phyloP scores from a whole-genome alignment of 2,888 invertebrate genomes.

The Ashinkailepas kermadecensis region DNA sequence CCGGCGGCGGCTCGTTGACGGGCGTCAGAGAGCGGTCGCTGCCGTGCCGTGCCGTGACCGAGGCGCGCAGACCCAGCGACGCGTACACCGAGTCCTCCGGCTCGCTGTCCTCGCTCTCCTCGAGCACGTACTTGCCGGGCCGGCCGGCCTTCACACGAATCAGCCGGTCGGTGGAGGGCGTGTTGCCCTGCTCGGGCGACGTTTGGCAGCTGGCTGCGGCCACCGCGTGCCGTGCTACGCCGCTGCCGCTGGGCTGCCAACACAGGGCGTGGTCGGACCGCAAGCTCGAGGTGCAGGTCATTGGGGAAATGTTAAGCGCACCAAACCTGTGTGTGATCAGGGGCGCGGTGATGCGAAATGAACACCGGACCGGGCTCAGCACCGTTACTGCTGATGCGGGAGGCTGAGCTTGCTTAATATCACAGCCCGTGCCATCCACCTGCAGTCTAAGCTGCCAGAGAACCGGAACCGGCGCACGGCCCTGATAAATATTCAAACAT shows the following conservation, averaged over 20 bases:
- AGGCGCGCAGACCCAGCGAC: neutral
- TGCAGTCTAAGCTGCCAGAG: too few relatives aligned
- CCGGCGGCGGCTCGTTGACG: neutral
- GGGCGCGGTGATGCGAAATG: too few relatives aligned
- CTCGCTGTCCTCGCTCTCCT: constrained; percentile 2
- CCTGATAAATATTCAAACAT: too few relatives aligned
- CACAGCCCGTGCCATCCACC: too few relatives aligned
- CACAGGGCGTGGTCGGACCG: neutral
- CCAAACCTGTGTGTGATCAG: too few relatives aligned
- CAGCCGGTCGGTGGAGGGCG: neutral
- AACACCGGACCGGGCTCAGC: too few relatives aligned
- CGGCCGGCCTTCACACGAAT: neutral
- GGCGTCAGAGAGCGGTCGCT: constrained; percentile 9
- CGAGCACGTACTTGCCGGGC: neutral
- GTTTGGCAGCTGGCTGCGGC: constrained; percentile 13
- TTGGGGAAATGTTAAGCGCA: too few relatives aligned
- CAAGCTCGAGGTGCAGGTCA: too few relatives aligned
- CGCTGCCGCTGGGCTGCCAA: neutral
- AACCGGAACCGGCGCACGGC: too few relatives aligned
- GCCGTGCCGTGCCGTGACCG: neutral
- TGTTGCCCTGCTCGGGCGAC: neutral
- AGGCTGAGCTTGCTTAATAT: too few relatives aligned
- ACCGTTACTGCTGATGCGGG: too few relatives aligned
- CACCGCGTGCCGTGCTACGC: neutral
- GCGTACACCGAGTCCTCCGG: constrained; percentile 9